Evolutionary conservation across 2,888 invertebrate species (phyloP).

Genomic region (Arrhopalites spinosus): DNA sequence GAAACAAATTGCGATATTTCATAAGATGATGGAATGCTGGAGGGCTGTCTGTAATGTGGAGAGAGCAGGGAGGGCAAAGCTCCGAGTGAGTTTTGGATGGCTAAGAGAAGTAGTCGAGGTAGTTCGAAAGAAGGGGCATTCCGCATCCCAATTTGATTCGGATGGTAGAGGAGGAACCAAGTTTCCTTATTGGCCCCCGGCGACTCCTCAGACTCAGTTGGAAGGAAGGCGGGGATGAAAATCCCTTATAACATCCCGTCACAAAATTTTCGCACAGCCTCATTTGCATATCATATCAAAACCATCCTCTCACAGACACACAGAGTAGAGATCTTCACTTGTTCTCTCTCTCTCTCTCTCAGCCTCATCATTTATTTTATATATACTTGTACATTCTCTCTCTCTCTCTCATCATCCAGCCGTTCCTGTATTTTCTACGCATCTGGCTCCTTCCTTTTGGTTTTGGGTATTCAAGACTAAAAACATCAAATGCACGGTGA

Average conservation of each 20-base stretch:
- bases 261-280: conserved; percentile 49
- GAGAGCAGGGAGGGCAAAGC: conserved; percentile 42
- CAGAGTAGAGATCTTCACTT: conserved; percentile 18
- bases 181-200: conserved; percentile 48
- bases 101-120: conserved; percentile 28
- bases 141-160: conserved; percentile 50
- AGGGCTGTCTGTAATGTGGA: conserved; percentile 40
- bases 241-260: conserved; percentile 38
- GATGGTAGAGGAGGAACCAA: conserved; percentile 48
- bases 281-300: conserved; percentile 48
- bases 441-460: conserved; percentile 8
- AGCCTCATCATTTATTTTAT: conserved; percentile 25
- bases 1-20: conserved; percentile 49
- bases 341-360: conserved; percentile 10
- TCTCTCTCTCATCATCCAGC: conserved; percentile 12
- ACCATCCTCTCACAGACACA: conserved; percentile 19
- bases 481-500: not conserved
- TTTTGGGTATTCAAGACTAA: conserved; percentile 1
- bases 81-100: conserved; percentile 30
- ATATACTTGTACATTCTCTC: not conserved
- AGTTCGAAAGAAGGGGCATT: conserved; percentile 39
- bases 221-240: conserved; percentile 44
- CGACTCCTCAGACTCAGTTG: conserved; percentile 44
- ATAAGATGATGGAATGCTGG: conserved; percentile 46
- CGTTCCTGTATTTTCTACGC: conserved; percentile 15